Evolutionary conservation across 2,797 vertebrate species (phyloP), one percentile per base, ranked within the genome.

Genomic region (Gymnothorax reevesii): DNA sequence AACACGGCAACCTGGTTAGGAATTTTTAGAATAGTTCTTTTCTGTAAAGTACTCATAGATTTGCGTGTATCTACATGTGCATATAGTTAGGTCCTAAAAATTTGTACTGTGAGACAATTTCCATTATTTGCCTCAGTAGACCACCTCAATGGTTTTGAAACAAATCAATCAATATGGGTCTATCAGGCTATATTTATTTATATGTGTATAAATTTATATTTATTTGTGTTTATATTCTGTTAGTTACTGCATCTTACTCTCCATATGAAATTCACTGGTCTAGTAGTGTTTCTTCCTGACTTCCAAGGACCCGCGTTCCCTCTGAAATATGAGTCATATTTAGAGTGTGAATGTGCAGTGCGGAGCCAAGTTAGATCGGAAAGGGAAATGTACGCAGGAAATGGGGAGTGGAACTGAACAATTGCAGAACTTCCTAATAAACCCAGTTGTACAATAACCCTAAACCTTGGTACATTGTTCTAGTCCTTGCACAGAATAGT

Each of bases 401-500:
- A 86, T 85, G 89, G 90, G 90, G 89, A 84, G 83, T 17, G 17
- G 88, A 77, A 88, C 66, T 90, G 83, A 87, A 86, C 86, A 86
- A 86, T 86, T 82, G 60, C 62, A 83, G n/a, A 57, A 42, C 77
- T 84, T 80, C 86, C 82, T 66, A 57, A 71, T 59, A 17, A 55
- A 84, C 22, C 57, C 3, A 69, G 54, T 22, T 85, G 89, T 82
- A 82, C 87, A 88, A 54, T 66, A 52, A 25, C 77, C 71, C 52
- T 89, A 85, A 89, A 33, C 86, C 88, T 73, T 86, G 69, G 55
- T 66, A 75, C 64, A 79, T 84, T 87, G 86, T 88, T 85, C 87
- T 25, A 89, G 66, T 87, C 83, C 85, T 88, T 86, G 83, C 79
- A 85, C 64, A 57, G 54, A 86, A 66, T 57, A 59, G 85, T 89